Evolutionary conservation across 2,113 vertebrate genomes (phyloP).

Genomic region (Macrotus californicus): DNA sequence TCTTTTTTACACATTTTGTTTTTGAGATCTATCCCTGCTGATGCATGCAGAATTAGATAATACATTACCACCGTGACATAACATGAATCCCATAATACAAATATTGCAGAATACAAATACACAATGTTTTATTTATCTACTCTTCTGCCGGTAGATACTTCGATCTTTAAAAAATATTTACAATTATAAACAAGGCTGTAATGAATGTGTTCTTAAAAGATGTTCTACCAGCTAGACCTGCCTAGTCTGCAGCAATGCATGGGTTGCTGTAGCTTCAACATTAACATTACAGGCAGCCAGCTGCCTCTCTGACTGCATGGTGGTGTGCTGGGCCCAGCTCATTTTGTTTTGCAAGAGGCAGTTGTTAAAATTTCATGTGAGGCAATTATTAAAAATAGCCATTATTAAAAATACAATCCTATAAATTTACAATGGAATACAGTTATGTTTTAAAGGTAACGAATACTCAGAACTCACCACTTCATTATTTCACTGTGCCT

Average conservation of each 20-base stretch:
- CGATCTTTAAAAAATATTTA: not conserved
- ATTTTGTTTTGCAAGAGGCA: not conserved
- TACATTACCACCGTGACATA: not conserved
- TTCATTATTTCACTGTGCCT: not conserved
- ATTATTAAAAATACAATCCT: conserved; percentile 3
- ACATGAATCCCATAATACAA: not conserved
- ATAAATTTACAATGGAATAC: not conserved
- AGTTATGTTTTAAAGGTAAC: not conserved
- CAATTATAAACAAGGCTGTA: not conserved
- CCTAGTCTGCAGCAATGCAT: not conserved
- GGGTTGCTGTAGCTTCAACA: not conserved
- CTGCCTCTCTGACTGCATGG: not conserved
- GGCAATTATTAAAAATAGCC: not conserved
- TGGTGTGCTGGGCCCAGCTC: not conserved
- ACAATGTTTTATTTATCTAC: not conserved
- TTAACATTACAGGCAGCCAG: not conserved
- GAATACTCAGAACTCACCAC: not conserved
- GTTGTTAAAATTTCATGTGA: conserved; percentile 9
- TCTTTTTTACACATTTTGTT: conserved; percentile 4
- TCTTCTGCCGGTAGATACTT: not conserved
- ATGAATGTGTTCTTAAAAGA: not conserved
- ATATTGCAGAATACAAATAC: not conserved
- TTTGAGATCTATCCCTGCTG: not conserved
- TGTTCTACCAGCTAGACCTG: not conserved
- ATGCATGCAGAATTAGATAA: not conserved